phyloP scores from a whole-genome alignment of 2,888 invertebrate genomes.

The Scaptomyza reducta region DNA sequence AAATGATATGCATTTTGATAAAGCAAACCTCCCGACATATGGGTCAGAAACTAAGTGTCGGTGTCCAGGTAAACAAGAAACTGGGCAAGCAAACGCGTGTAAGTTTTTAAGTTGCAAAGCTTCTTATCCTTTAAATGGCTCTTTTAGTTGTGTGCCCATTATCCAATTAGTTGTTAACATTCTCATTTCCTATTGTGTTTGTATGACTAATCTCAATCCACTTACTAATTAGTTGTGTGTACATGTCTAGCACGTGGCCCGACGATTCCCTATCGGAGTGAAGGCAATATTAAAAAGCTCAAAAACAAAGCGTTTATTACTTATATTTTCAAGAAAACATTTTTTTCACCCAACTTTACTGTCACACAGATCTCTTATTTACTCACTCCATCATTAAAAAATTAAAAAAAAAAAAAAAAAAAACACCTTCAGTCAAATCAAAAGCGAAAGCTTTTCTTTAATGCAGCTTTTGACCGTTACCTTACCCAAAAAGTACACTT shows the following conservation, averaged over 20 bases:
- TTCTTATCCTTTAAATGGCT: slow-evolving; percentile 40
- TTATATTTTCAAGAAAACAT: neutral
- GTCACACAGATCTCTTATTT: neutral
- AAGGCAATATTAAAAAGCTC: slow-evolving; percentile 7
- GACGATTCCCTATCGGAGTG: slow-evolving; percentile 5
- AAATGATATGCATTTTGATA: slow-evolving; percentile 95
- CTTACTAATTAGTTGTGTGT: slow-evolving; percentile 25
- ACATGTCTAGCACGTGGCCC: slow-evolving; percentile 21
- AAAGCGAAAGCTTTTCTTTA: slow-evolving; percentile 20
- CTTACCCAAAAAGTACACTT: slow-evolving; percentile 10
- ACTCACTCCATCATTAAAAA: slow-evolving; percentile 4
- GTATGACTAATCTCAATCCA: slow-evolving; percentile 28
- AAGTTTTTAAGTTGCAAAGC: slow-evolving; percentile 85
- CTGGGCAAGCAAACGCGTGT: slow-evolving; percentile 87
- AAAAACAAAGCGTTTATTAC: slow-evolving; percentile 1
- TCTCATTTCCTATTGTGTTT: slow-evolving; percentile 34
- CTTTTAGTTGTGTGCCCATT: slow-evolving; percentile 33
- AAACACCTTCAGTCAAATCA: slow-evolving; percentile 3
- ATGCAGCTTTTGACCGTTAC: slow-evolving; percentile 32
- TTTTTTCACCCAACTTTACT: slow-evolving; percentile 1
- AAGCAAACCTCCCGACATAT: slow-evolving; percentile 96
- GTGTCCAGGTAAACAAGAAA: slow-evolving; percentile 93
- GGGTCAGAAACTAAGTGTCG: slow-evolving; percentile 91
- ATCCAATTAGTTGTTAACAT: slow-evolving; percentile 35
- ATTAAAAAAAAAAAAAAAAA: neutral